phyloP scores from a whole-genome alignment of 2,888 invertebrate species.

The Leucoptera coffeella region DNA sequence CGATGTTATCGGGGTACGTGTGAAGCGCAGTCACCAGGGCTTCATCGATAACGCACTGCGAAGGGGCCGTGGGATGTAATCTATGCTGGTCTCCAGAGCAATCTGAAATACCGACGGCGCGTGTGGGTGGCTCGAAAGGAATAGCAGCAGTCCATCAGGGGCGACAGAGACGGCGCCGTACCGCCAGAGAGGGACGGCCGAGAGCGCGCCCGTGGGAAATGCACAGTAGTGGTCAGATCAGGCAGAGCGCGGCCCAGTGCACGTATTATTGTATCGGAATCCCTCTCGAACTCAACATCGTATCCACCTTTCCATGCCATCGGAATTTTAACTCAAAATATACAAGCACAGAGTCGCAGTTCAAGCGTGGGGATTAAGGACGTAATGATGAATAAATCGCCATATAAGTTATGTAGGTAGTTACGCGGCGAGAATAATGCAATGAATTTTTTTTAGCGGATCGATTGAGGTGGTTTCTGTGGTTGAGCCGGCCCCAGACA shows the following conservation, averaged over 20 bases:
- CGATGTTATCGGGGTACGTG: constrained; percentile 2
- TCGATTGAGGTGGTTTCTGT: constrained; percentile 43
- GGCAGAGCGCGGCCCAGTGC: constrained; percentile 50
- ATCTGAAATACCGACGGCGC: constrained; percentile 47
- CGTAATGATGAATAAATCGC: no score
- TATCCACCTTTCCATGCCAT: constrained; percentile 9
- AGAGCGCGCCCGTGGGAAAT: constrained; percentile 49
- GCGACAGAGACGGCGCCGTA: constrained; percentile 24
- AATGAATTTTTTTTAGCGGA: constrained; percentile 45
- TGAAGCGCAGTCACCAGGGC: no score
- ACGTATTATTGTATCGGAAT: constrained; percentile 49
- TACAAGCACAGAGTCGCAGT: no score
- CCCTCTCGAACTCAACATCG: constrained; percentile 22
- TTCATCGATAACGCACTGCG: constrained; percentile 11
- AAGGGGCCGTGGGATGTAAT: constrained; percentile 36
- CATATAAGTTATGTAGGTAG: constrained; percentile 24
- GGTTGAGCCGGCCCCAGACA: constrained; percentile 36
- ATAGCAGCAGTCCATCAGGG: constrained; percentile 48
- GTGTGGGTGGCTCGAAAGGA: constrained; percentile 52
- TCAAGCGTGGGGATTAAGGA: no score
- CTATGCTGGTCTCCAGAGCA: constrained; percentile 40
- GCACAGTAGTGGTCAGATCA: constrained; percentile 55
- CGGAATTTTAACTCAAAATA: no score
- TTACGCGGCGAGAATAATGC: constrained; percentile 36
- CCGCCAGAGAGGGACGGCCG: constrained; percentile 17